A percentile compares a stretch with the other conserved stretches of the same genome.
These are phyloP conservation scores for Chymomyza amoena DNA, from an alignment of 2,888 invertebrate species.

Conservation along the genomic window DNA sequence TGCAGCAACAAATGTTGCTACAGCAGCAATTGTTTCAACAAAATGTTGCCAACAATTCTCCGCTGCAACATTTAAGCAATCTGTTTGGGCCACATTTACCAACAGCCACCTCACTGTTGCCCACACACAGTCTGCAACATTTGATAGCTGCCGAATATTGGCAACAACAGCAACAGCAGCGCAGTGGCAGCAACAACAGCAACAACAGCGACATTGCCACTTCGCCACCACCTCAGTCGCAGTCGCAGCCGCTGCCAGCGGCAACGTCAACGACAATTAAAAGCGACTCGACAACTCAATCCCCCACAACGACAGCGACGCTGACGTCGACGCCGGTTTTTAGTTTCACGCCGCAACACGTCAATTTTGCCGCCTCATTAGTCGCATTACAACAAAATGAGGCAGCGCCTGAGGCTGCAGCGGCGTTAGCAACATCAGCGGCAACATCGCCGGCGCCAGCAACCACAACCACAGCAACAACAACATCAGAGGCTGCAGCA, in stretches of 20 bases:
- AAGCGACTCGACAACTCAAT: slow-evolving; percentile 67
- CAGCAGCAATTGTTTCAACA: slow-evolving; percentile 58
- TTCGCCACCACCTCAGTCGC: slow-evolving; percentile 45
- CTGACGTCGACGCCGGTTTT: slow-evolving; percentile 41
- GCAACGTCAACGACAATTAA: slow-evolving; percentile 49
- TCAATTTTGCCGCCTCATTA: slow-evolving; percentile 73
- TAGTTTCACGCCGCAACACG: slow-evolving; percentile 58
- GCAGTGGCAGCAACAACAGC: slow-evolving; percentile 18
- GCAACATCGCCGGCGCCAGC: slow-evolving; percentile 23
- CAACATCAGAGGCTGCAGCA: slow-evolving; percentile 15
- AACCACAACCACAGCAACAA: slow-evolving; percentile 15
- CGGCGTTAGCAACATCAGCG: slow-evolving; percentile 35
- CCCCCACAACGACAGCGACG: slow-evolving; percentile 40
- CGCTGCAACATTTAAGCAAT: slow-evolving; percentile 76
- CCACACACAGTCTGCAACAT: slow-evolving; percentile 68
- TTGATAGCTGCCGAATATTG: slow-evolving; percentile 67
- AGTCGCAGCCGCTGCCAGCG: slow-evolving; percentile 30
- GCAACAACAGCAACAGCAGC: slow-evolving; percentile 49
- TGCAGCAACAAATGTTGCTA: slow-evolving; percentile 38
- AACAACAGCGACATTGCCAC: slow-evolving; percentile 20
- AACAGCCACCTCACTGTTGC: slow-evolving; percentile 27
- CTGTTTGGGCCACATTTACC: slow-evolving; percentile 71
- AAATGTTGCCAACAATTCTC: slow-evolving; percentile 62
- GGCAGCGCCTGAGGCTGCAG: slow-evolving; percentile 59
- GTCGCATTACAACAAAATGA: slow-evolving; percentile 70